Evolutionary conservation across 2,113 vertebrate genomes (phyloP).

Genomic region (Labeo rohita): DNA sequence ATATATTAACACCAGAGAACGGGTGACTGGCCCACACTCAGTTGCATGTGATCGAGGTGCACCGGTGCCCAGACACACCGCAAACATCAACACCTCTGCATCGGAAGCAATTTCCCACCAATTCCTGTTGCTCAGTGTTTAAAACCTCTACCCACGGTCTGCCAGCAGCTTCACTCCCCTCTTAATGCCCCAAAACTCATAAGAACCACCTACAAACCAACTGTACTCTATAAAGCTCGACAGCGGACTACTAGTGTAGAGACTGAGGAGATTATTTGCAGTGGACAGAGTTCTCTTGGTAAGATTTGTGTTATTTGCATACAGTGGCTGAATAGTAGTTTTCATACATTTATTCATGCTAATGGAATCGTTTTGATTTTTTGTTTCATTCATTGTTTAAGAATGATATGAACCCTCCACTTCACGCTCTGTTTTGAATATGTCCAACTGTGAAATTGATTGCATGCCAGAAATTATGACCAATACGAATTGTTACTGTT

Average conservation of each 20-base stretch:
- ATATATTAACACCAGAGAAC: constrained; percentile 38
- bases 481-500: not conserved
- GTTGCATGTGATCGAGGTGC: constrained; percentile 31
- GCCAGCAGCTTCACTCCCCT: constrained; percentile 10
- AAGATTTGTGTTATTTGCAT: constrained; percentile 40
- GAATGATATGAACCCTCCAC: constrained; percentile 15
- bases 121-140: constrained; percentile 23
- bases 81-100: constrained; percentile 31
- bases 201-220: not conserved
- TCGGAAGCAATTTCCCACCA: constrained; percentile 8
- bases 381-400: constrained; percentile 13
- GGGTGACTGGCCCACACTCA: constrained; percentile 52
- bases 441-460: constrained; percentile 36
- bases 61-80: constrained; percentile 24
- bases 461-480: constrained; percentile 20
- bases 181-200: not conserved
- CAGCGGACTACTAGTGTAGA: constrained; percentile 33
- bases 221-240: constrained; percentile 2
- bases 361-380: constrained; percentile 23
- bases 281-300: constrained; percentile 42
- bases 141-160: not conserved
- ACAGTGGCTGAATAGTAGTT: constrained; percentile 35
- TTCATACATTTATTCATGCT: constrained; percentile 46
- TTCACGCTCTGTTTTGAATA: constrained; percentile 17
- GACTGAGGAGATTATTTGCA: constrained; percentile 24